phyloP scores from a whole-genome alignment of 2,797 vertebrate genomes.

The Parauchenoglanis ngamensis region DNA sequence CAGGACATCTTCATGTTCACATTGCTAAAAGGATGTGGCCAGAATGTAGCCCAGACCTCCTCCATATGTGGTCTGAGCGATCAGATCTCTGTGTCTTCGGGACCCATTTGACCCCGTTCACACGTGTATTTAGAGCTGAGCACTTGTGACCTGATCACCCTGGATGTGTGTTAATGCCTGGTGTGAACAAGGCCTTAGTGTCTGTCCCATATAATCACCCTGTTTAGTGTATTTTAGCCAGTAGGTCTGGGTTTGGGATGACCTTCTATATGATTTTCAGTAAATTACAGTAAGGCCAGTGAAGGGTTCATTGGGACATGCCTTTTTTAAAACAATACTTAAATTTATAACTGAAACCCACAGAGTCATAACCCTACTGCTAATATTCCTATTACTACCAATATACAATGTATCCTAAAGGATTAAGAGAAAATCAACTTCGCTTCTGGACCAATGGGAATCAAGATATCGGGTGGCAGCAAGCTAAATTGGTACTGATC shows the following conservation, averaged over 20 bases:
- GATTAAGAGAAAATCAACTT: neutral
- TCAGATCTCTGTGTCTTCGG: too few relatives aligned
- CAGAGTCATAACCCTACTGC: neutral
- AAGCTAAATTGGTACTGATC: slow-evolving; percentile 34
- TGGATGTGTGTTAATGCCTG: too few relatives aligned
- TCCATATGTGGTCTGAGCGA: too few relatives aligned
- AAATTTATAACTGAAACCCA: neutral
- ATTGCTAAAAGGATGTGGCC: too few relatives aligned
- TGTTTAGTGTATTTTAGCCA: neutral
- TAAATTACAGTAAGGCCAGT: slow-evolving; percentile 15
- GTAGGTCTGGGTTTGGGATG: neutral
- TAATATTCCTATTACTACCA: slow-evolving; percentile 7
- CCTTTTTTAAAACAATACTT: neutral
- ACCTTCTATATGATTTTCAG: neutral
- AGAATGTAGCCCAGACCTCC: too few relatives aligned
- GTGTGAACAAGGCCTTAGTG: neutral
- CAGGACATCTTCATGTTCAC: too few relatives aligned
- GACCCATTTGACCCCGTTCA: too few relatives aligned
- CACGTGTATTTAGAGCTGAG: too few relatives aligned
- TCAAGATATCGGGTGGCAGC: neutral
- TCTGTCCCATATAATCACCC: neutral
- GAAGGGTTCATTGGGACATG: neutral
- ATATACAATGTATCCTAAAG: neutral
- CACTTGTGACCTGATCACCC: too few relatives aligned
- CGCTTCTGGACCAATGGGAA: neutral